A percentile compares a stretch with the other conserved stretches of the same genome.
Conservation (phyloP, 2,797 vertebrate genomes). For the Pseudochromis fuscus region DNA sequence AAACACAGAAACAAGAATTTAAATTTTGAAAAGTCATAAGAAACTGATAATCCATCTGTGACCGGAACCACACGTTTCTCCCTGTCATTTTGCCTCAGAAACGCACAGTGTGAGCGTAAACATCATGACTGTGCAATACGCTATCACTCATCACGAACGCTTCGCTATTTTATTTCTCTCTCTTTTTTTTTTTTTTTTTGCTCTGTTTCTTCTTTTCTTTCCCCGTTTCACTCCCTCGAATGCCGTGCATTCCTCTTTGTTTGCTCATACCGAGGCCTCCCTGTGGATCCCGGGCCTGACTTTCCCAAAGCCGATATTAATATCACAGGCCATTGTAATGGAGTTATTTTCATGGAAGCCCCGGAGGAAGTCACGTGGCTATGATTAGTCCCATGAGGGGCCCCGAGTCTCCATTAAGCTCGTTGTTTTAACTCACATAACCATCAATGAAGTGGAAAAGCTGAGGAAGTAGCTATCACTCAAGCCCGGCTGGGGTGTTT, state of each 20-base stretch:
- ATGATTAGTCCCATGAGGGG: slow-evolving; percentile 94
- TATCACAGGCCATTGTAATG: slow-evolving; percentile 99
- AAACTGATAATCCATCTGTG: slow-evolving; percentile 34
- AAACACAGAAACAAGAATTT: background rate
- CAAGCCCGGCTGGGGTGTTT: slow-evolving; percentile 83
- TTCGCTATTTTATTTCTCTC: slow-evolving; percentile 56
- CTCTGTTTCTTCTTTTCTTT: slow-evolving; percentile 62
- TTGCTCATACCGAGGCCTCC: slow-evolving; percentile 91
- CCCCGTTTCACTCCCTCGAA: slow-evolving; percentile 77
- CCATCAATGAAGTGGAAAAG: slow-evolving; percentile 96
- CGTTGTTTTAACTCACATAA: slow-evolving; percentile 96
- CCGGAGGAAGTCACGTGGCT: slow-evolving; percentile 97
- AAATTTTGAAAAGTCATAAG: slow-evolving; percentile 5
- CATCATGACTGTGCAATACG: slow-evolving; percentile 58
- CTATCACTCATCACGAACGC: slow-evolving; percentile 66
- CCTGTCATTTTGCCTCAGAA: slow-evolving; percentile 16
- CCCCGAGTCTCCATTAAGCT: slow-evolving; percentile 91
- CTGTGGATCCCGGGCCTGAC: slow-evolving; percentile 87
- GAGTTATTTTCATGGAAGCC: slow-evolving; percentile 99
- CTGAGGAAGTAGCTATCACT: slow-evolving; percentile 93
- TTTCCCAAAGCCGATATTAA: slow-evolving; percentile 99
- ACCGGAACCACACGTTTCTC: slow-evolving; percentile 15
- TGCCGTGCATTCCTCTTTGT: slow-evolving; percentile 92
- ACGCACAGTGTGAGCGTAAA: slow-evolving; percentile 32
- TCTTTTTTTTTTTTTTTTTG: slow-evolving; percentile 56